These are phyloP conservation scores for Oryzias sinensis DNA, from an alignment of 2,797 vertebrate genomes.

Conservation along the genomic window DNA sequence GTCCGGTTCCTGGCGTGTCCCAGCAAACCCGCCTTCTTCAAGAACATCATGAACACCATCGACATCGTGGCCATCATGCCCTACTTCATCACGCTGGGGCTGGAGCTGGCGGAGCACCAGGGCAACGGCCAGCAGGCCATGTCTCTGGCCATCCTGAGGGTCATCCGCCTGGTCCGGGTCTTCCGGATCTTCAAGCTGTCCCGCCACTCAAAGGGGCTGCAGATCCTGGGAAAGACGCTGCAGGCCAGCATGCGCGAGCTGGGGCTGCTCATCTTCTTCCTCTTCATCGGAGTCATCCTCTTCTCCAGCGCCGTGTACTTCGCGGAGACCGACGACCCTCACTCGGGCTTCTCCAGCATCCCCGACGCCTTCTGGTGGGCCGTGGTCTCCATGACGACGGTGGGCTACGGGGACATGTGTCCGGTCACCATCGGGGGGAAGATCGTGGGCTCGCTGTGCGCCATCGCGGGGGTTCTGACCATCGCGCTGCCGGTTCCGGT, in stretches of 20 bases:
- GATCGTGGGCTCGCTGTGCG: constrained; percentile 92
- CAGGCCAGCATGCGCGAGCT: constrained; percentile 92
- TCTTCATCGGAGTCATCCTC: constrained; percentile 95
- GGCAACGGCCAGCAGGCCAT: constrained; percentile 88
- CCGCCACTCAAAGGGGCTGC: constrained; percentile 33
- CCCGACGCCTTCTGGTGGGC: constrained; percentile 98
- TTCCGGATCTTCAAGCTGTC: constrained; percentile 87
- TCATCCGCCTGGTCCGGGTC: constrained; percentile 88
- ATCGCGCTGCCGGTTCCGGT: constrained; percentile 92
- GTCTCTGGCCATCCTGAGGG: constrained; percentile 88
- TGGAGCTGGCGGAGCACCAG: constrained; percentile 88
- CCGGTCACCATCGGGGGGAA: constrained; percentile 94
- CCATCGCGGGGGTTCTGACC: constrained; percentile 90
- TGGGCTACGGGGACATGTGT: constrained; percentile 95
- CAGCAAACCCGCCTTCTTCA: constrained; percentile 92
- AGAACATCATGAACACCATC: constrained; percentile 96
- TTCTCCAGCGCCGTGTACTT: constrained; percentile 97
- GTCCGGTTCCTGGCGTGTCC: constrained; percentile 91
- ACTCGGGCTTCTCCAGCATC: constrained; percentile 89
- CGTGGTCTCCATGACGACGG: constrained; percentile 95
- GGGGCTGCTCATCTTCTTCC: constrained; percentile 95
- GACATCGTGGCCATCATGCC: constrained; percentile 93
- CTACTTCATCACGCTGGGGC: constrained; percentile 91
- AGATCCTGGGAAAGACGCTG: constrained; percentile 82
- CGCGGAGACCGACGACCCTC: constrained; percentile 90